Base-by-base conservation (phyloP, 2,113 vertebrate genomes). In the Rhodinocichla rosea region DNA sequence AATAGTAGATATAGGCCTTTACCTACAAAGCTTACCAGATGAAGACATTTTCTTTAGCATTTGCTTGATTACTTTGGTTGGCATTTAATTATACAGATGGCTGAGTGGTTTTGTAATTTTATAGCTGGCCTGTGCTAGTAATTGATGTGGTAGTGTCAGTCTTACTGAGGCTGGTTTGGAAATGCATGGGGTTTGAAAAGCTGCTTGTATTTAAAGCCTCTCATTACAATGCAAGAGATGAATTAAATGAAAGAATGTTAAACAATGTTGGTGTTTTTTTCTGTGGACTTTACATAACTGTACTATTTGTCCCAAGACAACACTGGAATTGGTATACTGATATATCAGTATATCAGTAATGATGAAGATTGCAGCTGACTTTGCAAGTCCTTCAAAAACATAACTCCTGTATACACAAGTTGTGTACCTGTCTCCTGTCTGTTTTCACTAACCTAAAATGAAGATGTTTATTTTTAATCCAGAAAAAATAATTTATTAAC, bases 81-180 rank as follows among this genome's bases (percentile, higher is more conserved):
- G 59, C 16, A 71, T 90, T 92, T 92, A 91, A 94, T 94, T 90
- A 94, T 19, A 86, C 68, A 73, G 67, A 74, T 55, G 75, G 59
- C 67, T 88, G 82, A 90, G 59, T 93, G 87, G 84, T 89, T 95
- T 90, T 85, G 78, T 84, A 89, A 87, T 95, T 95, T 93, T 94
- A 95, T 91, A 97, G 95, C 55, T 85, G 84, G 53, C 42, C 91
- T 91, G 47, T 74, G 82, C 53, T 87, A 62, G 55, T 55, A 95
- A 95, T 91, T 92, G 90, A 91, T 96, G 95, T 91, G 84, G 93
- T 83, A 62, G 75, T 93, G 91, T 91, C 78, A 59, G 32, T 94
- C 82, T 88, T 79, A 94, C 70, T 45, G 75, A 91, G 67, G 55
- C 59, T 94, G 84, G 63, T 87, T 96, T 92, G 84, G 82, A 95